Conservation (phyloP, 2,797 vertebrate species). For the Lacerta agilis region DNA sequence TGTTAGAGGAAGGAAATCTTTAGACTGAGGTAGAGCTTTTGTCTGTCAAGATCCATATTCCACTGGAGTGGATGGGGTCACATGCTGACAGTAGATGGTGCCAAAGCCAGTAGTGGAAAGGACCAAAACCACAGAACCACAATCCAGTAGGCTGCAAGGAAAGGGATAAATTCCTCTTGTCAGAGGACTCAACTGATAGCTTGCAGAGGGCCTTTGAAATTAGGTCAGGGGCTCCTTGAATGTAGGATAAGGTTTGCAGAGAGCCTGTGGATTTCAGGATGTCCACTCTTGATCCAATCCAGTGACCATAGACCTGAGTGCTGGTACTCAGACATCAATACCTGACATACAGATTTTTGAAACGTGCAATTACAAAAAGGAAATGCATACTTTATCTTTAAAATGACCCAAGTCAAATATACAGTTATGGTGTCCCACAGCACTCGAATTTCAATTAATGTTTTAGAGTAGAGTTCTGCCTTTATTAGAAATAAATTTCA, state of each 20-base stretch:
- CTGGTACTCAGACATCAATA: not conserved
- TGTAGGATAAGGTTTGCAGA: no score
- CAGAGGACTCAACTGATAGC: no score
- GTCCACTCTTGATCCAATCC: not conserved
- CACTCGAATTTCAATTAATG: not conserved
- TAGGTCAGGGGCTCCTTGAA: no score
- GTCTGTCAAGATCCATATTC: no score
- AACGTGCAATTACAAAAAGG: not conserved
- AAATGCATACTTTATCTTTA: conserved; percentile 28
- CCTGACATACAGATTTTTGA: conserved; percentile 9
- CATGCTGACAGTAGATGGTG: no score
- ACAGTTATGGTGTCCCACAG: not conserved
- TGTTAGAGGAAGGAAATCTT: not conserved
- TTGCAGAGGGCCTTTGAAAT: no score
- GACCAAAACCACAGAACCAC: no score
- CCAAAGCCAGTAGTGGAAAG: no score
- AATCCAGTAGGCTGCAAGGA: no score
- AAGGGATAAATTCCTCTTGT: no score
- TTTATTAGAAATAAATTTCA: not conserved
- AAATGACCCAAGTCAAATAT: not conserved
- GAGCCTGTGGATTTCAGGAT: no score
- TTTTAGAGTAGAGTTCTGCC: not conserved
- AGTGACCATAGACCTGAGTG: not conserved
- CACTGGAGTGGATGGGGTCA: no score
- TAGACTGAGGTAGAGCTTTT: not conserved